phyloP scores from a whole-genome alignment of 2,888 invertebrate species.

The Scelioninae gen. 1 region DNA sequence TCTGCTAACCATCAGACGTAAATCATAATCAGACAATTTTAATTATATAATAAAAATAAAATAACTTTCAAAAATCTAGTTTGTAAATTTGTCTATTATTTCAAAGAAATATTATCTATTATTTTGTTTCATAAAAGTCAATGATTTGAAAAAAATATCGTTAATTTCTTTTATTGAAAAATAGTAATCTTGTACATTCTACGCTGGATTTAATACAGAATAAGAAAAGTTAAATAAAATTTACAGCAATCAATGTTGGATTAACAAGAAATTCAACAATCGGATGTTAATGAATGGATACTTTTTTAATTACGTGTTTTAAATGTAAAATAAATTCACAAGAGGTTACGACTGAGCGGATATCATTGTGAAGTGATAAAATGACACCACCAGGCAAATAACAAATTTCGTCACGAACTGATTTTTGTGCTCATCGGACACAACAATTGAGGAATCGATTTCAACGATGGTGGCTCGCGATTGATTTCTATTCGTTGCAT shows the following conservation, averaged over 20 bases:
- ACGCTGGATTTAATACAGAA: not conserved
- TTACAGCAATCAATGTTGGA: constrained; percentile 4
- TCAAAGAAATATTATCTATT: too few relatives aligned
- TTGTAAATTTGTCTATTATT: too few relatives aligned
- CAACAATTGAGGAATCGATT: constrained; percentile 64
- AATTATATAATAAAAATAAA: too few relatives aligned
- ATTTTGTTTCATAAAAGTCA: too few relatives aligned
- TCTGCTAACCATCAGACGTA: too few relatives aligned
- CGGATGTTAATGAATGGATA: constrained; percentile 9
- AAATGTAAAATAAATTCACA: constrained; percentile 43
- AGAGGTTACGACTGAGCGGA: constrained; percentile 18
- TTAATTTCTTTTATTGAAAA: too few relatives aligned
- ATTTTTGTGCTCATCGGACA: constrained; percentile 32
- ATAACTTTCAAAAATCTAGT: too few relatives aligned
- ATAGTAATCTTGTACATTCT: too few relatives aligned
- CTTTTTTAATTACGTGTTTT: constrained; percentile 51
- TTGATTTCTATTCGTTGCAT: constrained; percentile 62
- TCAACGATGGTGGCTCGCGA: constrained; percentile 41
- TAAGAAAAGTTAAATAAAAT: constrained; percentile 27
- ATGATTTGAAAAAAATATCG: too few relatives aligned
- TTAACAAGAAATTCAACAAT: constrained; percentile 47
- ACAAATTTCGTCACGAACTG: constrained; percentile 39
- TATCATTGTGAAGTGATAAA: constrained; percentile 51
- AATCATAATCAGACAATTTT: too few relatives aligned
- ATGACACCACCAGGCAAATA: constrained; percentile 52